These are phyloP conservation scores for Streptopelia turtur DNA, from an alignment of 2,797 vertebrate species.

Conservation along the genomic window DNA sequence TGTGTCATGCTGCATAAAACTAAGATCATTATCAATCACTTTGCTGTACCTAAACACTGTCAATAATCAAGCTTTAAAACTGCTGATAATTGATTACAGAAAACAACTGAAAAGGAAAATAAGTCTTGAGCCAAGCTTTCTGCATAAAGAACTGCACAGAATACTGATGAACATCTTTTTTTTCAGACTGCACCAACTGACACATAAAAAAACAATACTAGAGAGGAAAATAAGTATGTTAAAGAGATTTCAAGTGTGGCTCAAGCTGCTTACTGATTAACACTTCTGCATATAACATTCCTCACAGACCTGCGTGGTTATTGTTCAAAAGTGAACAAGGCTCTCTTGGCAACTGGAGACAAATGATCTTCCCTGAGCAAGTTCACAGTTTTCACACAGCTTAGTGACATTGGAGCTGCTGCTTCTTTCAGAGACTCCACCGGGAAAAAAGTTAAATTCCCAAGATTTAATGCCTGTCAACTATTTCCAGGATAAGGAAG, in stretches of 20 bases:
- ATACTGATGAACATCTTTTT: conserved; percentile 79
- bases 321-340: conserved; percentile 74
- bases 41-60: conserved; percentile 53
- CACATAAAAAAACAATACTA: conserved; percentile 69
- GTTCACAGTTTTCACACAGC: conserved; percentile 75
- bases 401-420: conserved; percentile 54
- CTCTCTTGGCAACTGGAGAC: conserved; percentile 71
- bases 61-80: conserved; percentile 16
- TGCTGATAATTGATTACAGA: conserved; percentile 57
- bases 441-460: background rate
- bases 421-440: background rate
- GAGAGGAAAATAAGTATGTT: conserved; percentile 73
- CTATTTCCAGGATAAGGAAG: conserved; percentile 46
- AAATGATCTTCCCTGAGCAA: conserved; percentile 69
- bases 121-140: conserved; percentile 61
- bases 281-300: conserved; percentile 65
- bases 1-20: conserved; percentile 34
- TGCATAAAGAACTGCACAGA: conserved; percentile 41
- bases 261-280: conserved; percentile 80
- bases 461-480: background rate
- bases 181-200: conserved; percentile 72
- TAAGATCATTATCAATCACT: conserved; percentile 67
- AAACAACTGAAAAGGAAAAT: conserved; percentile 53
- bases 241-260: conserved; percentile 72
- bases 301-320: conserved; percentile 64